Base-by-base conservation (phyloP, 2,797 vertebrate species). In the Clarias laeviceps region DNA sequence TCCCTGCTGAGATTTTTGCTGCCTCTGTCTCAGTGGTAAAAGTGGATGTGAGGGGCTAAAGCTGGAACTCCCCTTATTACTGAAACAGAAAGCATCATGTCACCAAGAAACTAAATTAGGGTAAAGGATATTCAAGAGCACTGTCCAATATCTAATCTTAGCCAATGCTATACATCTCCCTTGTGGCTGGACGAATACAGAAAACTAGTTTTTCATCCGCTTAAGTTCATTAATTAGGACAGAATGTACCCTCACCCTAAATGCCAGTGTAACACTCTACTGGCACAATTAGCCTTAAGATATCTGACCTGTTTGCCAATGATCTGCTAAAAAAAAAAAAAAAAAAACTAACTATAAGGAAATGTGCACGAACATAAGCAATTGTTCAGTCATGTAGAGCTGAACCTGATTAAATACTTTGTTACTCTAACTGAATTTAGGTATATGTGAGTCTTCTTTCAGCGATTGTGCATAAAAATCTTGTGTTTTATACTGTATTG, bases 31-130 rank as follows among this genome's bases (percentile, higher is more conserved):
- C 89, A 99, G 92, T 1, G 98, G 98, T 85, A 99, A 92, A 20
- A 99, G 94, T 1, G 98, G 97, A 85, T 99, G 97, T 18, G 97
- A 95, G 1, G 97, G 96, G 87, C 97, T 97, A 86, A 98, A 97
- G 81, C 96, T 92, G 9, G 97, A 95, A 86, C 95, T 94, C 85
- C 96, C 97, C 94, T 97, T 98, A 88, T 94, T 96, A 88, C 96
- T 96, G 87, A 64, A 87, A 93, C 88, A 86, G 27, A 90, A 61
- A 64, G 12, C 45, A 82, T 2, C 50, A 87, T 29, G 65, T 59
- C 62, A 77, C 29, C 54, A 34, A 34, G 61, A 37, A 32, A 4
- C 17, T 76, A 66, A 86, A 84, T 83, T 14, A 65, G 62, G 80
- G 57, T 79, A 65, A 45, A 85, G 59, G 22, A 54, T 84, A 37